Base-by-base conservation (phyloP, 1,140 invertebrate species). In the Acromyrmex charruanus region DNA sequence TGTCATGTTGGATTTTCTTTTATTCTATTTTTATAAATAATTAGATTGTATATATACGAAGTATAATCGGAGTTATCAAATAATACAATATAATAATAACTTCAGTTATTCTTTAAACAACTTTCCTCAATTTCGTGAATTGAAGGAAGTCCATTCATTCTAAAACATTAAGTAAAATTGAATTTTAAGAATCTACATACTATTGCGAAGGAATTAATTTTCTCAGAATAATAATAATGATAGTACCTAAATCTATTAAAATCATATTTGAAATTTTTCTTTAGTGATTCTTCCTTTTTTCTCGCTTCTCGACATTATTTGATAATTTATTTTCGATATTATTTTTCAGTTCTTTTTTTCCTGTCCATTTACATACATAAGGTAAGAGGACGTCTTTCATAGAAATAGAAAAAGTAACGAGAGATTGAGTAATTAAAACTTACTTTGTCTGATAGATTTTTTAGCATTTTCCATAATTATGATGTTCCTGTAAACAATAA, bases 221-320 rank as follows among this genome's bases (percentile, higher is more conserved):
- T 91, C 18, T 91, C 68, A 0, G 61, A 65, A 10, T 71, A 16
- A 10, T 55, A 69, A 71, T 88, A 92, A 72, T 92, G 88, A 55
- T 91, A 92, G 21, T 91, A 92, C 59, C 87, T 71, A 82, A 92
- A 87, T 65, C 85, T 87, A 49, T 91, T 72, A 55, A 85, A 84
- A 61, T 90, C 90, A 58, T 91, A 88, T 71, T 68, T 91, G 0
- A 89, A 39, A 31, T 59, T 75, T 51, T 75, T 74, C 3, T 14
- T 65, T 9, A 6, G 18, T 21, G 10, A 0, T 18, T 68, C 5
- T 66, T 59, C 3, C n/a, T 58, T 58, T 44, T 18, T 12, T 79
- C 21, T 12, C 75, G 28, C 16, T 35, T 7, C 28, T 72, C 12
- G 25, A 18, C 49, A 51, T 81, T 10, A 18, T 49, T 28, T n/a